These are phyloP conservation scores for Chaetodon trifascialis DNA, from an alignment of 2,113 vertebrate genomes.

Conservation along the genomic window DNA sequence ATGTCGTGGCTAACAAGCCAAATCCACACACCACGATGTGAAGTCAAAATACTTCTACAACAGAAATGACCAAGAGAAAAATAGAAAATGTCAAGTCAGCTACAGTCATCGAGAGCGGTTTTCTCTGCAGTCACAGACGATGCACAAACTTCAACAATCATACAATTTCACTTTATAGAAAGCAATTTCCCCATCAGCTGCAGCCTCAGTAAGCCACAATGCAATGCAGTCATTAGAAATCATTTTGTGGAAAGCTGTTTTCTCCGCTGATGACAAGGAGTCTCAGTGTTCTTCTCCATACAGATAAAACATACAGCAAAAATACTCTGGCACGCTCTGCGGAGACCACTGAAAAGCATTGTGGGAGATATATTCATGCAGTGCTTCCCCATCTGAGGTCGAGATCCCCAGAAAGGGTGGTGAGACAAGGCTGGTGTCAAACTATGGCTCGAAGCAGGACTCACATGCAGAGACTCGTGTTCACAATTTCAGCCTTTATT, in stretches of 20 bases:
- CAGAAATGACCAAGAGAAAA: background rate
- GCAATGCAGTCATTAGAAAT: constrained; percentile 12
- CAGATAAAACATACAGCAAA: background rate
- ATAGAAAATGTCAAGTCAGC: constrained; percentile 2
- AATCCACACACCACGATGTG: background rate
- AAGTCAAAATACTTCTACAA: background rate
- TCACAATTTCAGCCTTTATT: too few relatives aligned
- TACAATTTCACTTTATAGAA: constrained; percentile 13
- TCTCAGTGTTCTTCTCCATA: background rate
- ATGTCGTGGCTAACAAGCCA: background rate
- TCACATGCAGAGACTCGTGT: too few relatives aligned
- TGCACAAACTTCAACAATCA: background rate
- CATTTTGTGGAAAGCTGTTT: constrained; percentile 9
- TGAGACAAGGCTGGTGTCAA: too few relatives aligned
- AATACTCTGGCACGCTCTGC: background rate
- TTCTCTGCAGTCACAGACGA: background rate
- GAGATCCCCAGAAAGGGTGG: too few relatives aligned
- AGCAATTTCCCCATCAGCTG: background rate
- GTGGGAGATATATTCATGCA: background rate
- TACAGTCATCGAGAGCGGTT: background rate
- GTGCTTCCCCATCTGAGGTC: background rate
- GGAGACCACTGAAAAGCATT: background rate
- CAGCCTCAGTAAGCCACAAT: constrained; percentile 14
- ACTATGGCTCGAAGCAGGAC: too few relatives aligned
- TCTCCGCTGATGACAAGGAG: background rate